Percentiles rank a stretch among this genome's conserved stretches.
phyloP scores from a whole-genome alignment of 2,113 vertebrate genomes.

The Coregonus clupeaformis region DNA sequence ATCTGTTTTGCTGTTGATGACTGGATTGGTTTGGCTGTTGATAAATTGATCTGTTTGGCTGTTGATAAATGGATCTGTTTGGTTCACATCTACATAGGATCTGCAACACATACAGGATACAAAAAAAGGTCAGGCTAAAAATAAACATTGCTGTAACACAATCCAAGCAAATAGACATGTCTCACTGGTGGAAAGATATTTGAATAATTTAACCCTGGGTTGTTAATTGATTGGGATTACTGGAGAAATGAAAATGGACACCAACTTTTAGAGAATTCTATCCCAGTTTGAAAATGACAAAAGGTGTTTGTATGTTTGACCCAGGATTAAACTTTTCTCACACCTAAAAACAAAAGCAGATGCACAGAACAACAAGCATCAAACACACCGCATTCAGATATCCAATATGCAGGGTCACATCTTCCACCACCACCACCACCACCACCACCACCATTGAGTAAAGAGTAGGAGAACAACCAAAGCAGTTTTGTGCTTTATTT shows the following conservation, averaged over 20 bases:
- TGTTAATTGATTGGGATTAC: not conserved
- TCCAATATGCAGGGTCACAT: constrained; percentile 52
- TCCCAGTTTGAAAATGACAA: not conserved
- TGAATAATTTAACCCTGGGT: constrained; percentile 54
- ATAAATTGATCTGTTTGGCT: not conserved
- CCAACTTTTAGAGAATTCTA: not conserved
- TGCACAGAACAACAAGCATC: constrained; percentile 26
- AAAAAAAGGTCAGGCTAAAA: constrained; percentile 33
- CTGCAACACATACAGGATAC: constrained; percentile 66
- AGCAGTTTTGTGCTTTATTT: constrained; percentile 3
- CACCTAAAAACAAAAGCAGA: constrained; percentile 30
- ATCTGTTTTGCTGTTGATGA: too few species aligned
- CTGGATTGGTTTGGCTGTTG: too few species aligned
- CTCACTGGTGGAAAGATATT: not conserved
- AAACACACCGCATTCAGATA: constrained; percentile 10
- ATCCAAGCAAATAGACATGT: constrained; percentile 3
- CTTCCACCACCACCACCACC: constrained; percentile 32
- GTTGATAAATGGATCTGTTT: constrained; percentile 68
- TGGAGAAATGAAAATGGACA: not conserved
- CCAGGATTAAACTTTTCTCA: constrained; percentile 63
- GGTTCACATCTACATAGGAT: constrained; percentile 76
- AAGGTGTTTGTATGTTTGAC: not conserved
- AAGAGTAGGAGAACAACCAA: not conserved
- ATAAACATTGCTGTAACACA: not conserved
- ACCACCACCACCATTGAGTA: constrained; percentile 22